phyloP scores from a whole-genome alignment of 2,113 vertebrate genomes.

The Pterocles orientalis region DNA sequence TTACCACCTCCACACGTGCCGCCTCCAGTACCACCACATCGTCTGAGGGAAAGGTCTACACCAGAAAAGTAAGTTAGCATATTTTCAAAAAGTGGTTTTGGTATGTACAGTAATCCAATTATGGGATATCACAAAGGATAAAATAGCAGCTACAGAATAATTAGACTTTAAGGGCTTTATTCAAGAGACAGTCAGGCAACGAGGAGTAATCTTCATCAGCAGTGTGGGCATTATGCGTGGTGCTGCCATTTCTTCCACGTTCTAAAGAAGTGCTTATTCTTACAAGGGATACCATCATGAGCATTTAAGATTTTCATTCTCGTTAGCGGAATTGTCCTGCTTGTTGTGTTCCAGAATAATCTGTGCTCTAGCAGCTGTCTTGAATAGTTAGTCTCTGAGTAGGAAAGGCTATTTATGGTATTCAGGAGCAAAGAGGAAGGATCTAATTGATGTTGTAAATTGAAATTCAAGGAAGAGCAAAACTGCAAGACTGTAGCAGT shows the following conservation, averaged over 20 bases:
- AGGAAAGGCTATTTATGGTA: not conserved
- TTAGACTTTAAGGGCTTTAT: not conserved
- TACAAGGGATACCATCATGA: not conserved
- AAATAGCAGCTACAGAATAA: not conserved
- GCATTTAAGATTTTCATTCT: not conserved
- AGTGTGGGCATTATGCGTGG: not conserved
- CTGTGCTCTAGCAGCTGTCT: not conserved
- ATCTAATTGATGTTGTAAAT: not conserved
- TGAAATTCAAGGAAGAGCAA: not conserved
- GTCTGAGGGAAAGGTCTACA: conserved; percentile 83
- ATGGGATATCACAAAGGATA: not conserved
- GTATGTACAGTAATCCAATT: not conserved
- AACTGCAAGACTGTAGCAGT: not conserved
- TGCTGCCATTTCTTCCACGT: not conserved
- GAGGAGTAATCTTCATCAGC: not conserved
- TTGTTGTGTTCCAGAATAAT: not conserved
- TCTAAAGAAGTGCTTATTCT: not conserved
- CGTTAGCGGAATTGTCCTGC: not conserved
- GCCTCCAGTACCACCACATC: conserved; percentile 83
- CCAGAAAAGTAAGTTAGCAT: conserved; percentile 83
- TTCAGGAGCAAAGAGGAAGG: not conserved
- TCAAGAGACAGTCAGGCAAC: not conserved
- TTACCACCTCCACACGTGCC: conserved; percentile 80
- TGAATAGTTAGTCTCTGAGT: not conserved
- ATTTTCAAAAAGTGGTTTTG: not conserved